phyloP scores from a whole-genome alignment of 2,113 vertebrate species.

The Zootoca vivipara region DNA sequence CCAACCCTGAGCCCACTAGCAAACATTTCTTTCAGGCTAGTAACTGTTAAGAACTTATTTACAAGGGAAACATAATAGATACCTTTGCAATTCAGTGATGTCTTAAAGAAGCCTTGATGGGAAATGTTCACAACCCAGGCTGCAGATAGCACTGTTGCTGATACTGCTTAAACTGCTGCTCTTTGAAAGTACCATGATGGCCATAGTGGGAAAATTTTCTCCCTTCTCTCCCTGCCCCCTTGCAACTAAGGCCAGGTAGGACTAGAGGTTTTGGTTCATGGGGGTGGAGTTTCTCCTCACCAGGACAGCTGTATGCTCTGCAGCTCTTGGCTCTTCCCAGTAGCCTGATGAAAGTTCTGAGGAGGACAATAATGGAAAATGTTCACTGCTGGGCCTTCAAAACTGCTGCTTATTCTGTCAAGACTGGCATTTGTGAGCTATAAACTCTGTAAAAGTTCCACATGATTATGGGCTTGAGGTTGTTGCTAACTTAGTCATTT shows the following conservation, averaged over 20 bases:
- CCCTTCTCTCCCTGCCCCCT: neutral
- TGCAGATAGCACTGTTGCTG: neutral
- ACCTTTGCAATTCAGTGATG: neutral
- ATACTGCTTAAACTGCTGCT: neutral
- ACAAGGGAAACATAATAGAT: neutral
- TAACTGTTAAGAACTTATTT: too few species aligned
- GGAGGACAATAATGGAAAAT: neutral
- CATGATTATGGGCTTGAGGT: neutral
- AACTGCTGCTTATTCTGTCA: neutral
- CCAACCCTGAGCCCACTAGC: too few species aligned
- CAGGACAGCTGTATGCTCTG: neutral
- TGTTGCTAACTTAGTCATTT: neutral
- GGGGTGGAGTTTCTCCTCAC: neutral
- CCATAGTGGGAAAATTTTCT: neutral
- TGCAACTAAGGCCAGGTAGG: neutral
- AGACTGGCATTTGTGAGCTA: neutral
- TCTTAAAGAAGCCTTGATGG: neutral
- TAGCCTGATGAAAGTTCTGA: neutral
- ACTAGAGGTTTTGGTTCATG: too few species aligned
- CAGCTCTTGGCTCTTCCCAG: neutral
- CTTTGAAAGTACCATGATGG: neutral
- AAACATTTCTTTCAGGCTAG: too few species aligned
- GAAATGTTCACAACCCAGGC: neutral
- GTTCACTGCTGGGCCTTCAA: neutral
- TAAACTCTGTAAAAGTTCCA: neutral